Conservation (phyloP, 2,113 vertebrate genomes). For the Clinocottus analis region DNA sequence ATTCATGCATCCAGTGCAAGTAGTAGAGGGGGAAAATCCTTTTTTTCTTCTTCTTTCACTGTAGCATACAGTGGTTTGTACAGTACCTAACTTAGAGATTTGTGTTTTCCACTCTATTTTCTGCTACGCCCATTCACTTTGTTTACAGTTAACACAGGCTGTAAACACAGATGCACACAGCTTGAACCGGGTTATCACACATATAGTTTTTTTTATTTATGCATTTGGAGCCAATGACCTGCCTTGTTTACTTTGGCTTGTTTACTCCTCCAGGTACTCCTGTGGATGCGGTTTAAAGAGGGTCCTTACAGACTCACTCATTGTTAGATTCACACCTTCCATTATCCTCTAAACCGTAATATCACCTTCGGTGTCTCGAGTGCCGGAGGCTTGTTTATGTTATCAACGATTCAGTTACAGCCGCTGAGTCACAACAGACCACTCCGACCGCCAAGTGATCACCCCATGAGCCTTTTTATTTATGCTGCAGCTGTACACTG, state of each 20-base stretch:
- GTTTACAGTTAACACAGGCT: conserved; percentile 19
- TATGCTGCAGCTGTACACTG: conserved; percentile 5
- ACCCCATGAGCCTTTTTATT: conserved; percentile 36
- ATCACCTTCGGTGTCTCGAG: conserved; percentile 39
- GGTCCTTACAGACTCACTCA: conserved; percentile 6
- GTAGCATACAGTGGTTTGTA: not conserved
- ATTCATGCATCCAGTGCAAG: not conserved
- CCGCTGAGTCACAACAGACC: conserved; percentile 51
- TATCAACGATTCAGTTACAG: conserved; percentile 50
- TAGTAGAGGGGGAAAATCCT: not conserved
- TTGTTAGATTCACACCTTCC: conserved; percentile 46
- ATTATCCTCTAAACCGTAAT: conserved; percentile 41
- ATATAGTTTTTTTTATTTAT: conserved; percentile 29
- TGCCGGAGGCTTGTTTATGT: conserved; percentile 45
- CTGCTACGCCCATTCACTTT: not conserved
- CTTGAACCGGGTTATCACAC: conserved; percentile 10
- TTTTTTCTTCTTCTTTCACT: conserved; percentile 4
- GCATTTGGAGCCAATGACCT: conserved; percentile 28
- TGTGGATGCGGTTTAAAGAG: conserved; percentile 10
- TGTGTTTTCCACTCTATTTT: not conserved
- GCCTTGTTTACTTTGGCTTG: conserved; percentile 3
- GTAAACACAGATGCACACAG: conserved; percentile 25
- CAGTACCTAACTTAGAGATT: not conserved
- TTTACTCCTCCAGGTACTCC: conserved; percentile 14
- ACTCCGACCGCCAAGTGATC: conserved; percentile 27